Conservation (phyloP, 2,888 invertebrate genomes). For the Tipula confusa region DNA sequence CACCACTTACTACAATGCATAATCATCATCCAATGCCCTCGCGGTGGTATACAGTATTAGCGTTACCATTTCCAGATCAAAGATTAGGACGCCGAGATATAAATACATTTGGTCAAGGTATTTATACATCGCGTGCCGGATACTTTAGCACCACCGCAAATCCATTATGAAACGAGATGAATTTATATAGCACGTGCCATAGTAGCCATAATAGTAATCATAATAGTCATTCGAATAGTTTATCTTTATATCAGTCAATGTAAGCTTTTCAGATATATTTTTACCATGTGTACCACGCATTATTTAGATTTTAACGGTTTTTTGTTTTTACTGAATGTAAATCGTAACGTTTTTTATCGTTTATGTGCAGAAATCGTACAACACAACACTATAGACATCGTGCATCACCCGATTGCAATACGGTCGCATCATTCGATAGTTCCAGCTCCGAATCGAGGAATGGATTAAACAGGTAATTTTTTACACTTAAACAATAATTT, state of each 20-base stretch:
- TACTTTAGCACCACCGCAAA: conserved; percentile 69
- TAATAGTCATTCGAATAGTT: background rate
- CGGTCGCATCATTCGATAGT: conserved; percentile 84
- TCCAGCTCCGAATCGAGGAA: conserved; percentile 80
- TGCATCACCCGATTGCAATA: conserved; percentile 85
- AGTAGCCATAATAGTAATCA: conserved; percentile 36
- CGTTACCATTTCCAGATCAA: conserved; percentile 89
- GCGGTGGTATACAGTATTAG: conserved; percentile 84
- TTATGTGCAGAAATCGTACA: conserved; percentile 62
- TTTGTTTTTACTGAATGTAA: background rate
- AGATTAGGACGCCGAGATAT: conserved; percentile 81
- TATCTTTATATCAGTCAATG: conserved; percentile 3
- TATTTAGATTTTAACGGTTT: background rate
- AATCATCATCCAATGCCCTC: conserved; percentile 61
- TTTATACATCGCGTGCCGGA: conserved; percentile 71
- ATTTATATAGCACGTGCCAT: conserved; percentile 39
- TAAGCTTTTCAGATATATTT: background rate
- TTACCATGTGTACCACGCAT: background rate
- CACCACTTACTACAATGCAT: conserved; percentile 29
- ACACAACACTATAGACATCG: conserved; percentile 85
- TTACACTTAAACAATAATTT: background rate
- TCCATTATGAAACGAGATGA: conserved; percentile 41
- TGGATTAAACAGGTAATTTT: conserved; percentile 64
- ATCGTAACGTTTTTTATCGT: background rate
- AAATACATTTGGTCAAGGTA: conserved; percentile 53